phyloP scores from a whole-genome alignment of 2,113 vertebrate genomes.

The Colius striatus region DNA sequence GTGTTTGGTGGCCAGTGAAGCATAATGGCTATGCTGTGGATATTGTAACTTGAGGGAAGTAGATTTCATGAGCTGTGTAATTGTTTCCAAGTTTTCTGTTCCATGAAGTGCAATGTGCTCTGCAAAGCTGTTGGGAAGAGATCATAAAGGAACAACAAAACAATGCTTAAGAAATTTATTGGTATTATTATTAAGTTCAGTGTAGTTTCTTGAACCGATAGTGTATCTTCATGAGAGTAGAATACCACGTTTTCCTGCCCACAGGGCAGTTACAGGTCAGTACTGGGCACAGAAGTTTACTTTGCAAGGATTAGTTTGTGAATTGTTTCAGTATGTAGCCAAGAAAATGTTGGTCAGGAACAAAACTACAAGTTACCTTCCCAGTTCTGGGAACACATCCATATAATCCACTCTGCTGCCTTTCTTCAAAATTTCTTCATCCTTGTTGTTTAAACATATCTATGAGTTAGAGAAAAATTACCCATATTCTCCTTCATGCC shows the following conservation, averaged over 20 bases:
- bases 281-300: background rate
- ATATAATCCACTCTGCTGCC: background rate
- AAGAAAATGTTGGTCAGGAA: background rate
- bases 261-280: background rate
- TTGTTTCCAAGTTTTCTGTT: constrained; percentile 10
- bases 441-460: background rate
- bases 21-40: rapidly evolving
- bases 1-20: background rate
- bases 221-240: background rate
- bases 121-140: background rate
- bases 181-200: background rate
- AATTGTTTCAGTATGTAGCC: background rate
- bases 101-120: background rate
- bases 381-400: background rate
- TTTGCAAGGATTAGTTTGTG: background rate
- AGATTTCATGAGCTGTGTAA: background rate
- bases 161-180: background rate
- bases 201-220: background rate
- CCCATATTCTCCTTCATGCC: background rate
- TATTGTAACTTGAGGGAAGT: background rate
- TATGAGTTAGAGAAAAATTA: background rate
- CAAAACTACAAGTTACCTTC: background rate
- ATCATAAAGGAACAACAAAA: background rate
- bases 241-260: background rate
- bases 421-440: background rate